A percentile compares a stretch with the other conserved stretches of the same genome.
Evolutionary conservation across 2,797 vertebrate genomes (phyloP).

Genomic region (Triplophysa bombifrons): DNA sequence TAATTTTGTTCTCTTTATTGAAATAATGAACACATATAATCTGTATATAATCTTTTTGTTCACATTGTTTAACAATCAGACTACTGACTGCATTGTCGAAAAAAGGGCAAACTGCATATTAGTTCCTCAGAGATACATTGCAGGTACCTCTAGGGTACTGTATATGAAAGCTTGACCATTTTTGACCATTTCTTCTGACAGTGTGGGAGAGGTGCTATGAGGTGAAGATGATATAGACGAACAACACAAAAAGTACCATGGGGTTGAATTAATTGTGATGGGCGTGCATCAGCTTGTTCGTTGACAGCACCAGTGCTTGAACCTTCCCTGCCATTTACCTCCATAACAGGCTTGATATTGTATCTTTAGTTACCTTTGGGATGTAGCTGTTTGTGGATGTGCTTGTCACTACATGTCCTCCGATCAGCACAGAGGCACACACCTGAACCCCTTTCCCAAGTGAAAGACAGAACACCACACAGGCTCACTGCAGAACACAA

Average conservation of each 20-base stretch:
- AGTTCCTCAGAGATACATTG: too few species aligned
- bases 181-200: too few species aligned
- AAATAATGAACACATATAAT: too few species aligned
- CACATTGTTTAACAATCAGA: too few species aligned
- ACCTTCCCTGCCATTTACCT: conserved; percentile 22
- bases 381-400: conserved; percentile 62
- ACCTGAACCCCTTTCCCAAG: conserved; percentile 64
- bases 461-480: conserved; percentile 14
- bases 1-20: too few species aligned
- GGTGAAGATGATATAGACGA: not conserved
- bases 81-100: too few species aligned
- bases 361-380: conserved; percentile 65
- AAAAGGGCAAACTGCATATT: too few species aligned
- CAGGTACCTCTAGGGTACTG: too few species aligned
- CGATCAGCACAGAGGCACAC: conserved; percentile 62
- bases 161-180: too few species aligned
- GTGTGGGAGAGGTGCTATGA: not conserved
- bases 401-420: conserved; percentile 75
- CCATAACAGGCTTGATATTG: conserved; percentile 55
- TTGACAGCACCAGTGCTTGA: conserved; percentile 25
- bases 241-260: conserved; percentile 33
- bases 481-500: conserved; percentile 4
- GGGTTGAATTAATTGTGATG: conserved; percentile 68
- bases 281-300: conserved; percentile 63
- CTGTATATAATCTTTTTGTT: too few species aligned